Conservation (phyloP, 2,113 vertebrate genomes). For the Albula glossodonta region DNA sequence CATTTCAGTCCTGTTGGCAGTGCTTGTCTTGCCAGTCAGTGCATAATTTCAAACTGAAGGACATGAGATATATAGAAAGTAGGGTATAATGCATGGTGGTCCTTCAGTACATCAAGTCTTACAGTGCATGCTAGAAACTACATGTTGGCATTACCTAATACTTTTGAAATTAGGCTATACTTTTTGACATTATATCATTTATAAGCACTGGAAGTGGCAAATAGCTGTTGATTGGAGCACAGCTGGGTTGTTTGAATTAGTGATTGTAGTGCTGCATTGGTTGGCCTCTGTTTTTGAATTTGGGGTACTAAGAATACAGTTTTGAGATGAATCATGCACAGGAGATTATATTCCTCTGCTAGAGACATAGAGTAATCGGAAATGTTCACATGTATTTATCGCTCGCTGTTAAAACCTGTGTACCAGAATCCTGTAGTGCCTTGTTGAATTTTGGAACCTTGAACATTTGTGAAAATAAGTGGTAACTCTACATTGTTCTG, state of each 20-base stretch:
- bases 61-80: neutral
- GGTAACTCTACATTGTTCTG: too few relatives aligned
- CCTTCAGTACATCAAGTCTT: neutral
- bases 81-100: neutral
- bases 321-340: neutral
- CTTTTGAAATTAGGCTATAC: too few relatives aligned
- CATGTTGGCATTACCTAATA: neutral
- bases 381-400: too few relatives aligned
- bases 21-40: neutral
- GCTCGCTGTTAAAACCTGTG: too few relatives aligned
- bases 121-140: neutral
- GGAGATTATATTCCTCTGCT: neutral
- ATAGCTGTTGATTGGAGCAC: neutral
- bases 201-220: neutral
- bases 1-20: neutral
- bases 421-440: too few relatives aligned
- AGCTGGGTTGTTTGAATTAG: neutral
- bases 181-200: neutral
- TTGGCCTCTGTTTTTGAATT: neutral
- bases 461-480: too few relatives aligned
- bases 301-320: neutral
- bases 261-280: neutral
- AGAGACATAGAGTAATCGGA: too few relatives aligned
- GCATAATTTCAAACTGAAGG: neutral
- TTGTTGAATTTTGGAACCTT: too few relatives aligned